A percentile compares a stretch with the other conserved stretches of the same genome.
Conservation (phyloP, 2,888 invertebrate genomes). For the Harpalus rubripes region DNA sequence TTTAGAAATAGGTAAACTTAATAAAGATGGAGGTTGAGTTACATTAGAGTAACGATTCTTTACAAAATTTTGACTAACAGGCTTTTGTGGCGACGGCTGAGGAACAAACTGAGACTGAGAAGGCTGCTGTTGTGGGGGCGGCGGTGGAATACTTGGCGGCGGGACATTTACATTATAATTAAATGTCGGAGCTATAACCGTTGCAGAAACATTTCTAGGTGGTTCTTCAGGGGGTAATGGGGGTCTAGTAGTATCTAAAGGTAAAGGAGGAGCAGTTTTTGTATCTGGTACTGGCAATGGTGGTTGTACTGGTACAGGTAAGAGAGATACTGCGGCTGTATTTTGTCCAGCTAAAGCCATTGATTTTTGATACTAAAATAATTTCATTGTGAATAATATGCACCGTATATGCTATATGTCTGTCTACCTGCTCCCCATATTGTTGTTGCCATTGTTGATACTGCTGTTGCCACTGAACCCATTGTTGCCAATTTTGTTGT, state of each 20-base stretch:
- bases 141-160: slow-evolving; percentile 68
- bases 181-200: slow-evolving; percentile 42
- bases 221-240: slow-evolving; percentile 76
- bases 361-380: slow-evolving; percentile 79
- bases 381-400: slow-evolving; percentile 53
- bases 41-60: slow-evolving; percentile 52
- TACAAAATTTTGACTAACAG: background rate
- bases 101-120: slow-evolving; percentile 75
- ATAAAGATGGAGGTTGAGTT: slow-evolving; percentile 41
- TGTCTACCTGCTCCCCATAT: slow-evolving; percentile 85
- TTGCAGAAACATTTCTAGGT: slow-evolving; percentile 62
- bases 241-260: slow-evolving; percentile 76
- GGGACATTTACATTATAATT: slow-evolving; percentile 65
- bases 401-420: background rate
- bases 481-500: slow-evolving; percentile 87
- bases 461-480: slow-evolving; percentile 89
- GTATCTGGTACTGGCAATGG: slow-evolving; percentile 75
- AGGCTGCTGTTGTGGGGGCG: slow-evolving; percentile 71
- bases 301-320: slow-evolving; percentile 70
- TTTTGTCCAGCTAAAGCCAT: slow-evolving; percentile 73
- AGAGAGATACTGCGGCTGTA: slow-evolving; percentile 66
- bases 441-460: slow-evolving; percentile 88
- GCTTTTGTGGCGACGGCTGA: slow-evolving; percentile 66
- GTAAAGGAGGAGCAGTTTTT: slow-evolving; percentile 77
- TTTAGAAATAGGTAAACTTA: slow-evolving; percentile 67